Conservation (phyloP, 2,888 invertebrate genomes). For the Nycteola revayana region DNA sequence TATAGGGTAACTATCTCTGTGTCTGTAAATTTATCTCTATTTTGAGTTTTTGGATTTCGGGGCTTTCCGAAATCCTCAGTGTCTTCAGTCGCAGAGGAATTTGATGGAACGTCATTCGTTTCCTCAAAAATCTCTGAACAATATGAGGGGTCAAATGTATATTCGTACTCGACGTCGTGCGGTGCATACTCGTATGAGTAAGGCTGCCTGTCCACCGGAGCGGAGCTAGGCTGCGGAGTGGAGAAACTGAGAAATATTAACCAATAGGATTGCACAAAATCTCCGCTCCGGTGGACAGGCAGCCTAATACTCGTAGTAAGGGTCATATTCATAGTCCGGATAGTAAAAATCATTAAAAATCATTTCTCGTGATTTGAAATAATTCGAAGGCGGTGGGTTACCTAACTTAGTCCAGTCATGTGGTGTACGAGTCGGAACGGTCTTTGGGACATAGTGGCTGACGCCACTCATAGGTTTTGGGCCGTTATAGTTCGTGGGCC, state of each 20-base stretch:
- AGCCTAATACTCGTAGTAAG: constrained; percentile 8
- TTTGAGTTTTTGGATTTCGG: constrained; percentile 12
- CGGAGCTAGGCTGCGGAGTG: no score
- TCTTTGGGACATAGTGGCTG: constrained; percentile 11
- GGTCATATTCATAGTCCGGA: constrained; percentile 2
- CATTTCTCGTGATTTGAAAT: constrained; percentile 23
- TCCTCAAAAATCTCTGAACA: neutral
- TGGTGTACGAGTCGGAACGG: constrained; percentile 1
- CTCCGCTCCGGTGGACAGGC: no score
- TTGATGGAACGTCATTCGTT: neutral
- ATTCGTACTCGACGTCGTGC: neutral
- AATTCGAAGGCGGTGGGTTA: constrained; percentile 23
- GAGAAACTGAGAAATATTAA: no score
- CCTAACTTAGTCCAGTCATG: constrained; percentile 19
- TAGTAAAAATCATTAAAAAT: constrained; percentile 20
- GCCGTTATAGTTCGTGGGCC: no score
- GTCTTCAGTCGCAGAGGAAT: neutral
- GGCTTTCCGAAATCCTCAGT: constrained; percentile 21
- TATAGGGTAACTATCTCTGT: constrained; percentile 23
- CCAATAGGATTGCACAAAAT: no score
- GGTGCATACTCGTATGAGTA: no score
- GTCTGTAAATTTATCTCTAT: constrained; percentile 31
- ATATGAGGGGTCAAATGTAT: neutral
- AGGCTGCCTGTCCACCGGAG: no score
- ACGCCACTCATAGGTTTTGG: constrained; percentile 11